These are phyloP conservation scores for fruit fly (Drosophila melanogaster) DNA, from an alignment of 1,140 invertebrate genomes.

Conservation along the genomic window DNA sequence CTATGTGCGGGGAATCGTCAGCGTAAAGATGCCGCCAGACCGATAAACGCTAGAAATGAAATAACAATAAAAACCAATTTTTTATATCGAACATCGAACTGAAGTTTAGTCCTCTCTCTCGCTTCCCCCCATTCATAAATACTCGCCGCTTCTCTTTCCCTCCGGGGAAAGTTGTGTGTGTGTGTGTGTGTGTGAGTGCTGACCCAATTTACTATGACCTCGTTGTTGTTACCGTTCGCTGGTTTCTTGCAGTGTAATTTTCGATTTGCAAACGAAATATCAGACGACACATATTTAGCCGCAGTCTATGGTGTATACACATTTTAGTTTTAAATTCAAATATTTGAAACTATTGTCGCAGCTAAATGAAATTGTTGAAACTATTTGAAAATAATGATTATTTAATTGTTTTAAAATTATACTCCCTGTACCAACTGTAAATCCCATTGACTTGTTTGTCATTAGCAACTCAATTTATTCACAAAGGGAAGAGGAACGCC, in stretches of 20 bases:
- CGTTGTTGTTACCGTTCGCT: conserved; percentile 43
- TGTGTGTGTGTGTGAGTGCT: conserved; percentile 21
- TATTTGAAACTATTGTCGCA: neutral
- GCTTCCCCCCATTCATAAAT: neutral
- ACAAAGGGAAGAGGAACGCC: conserved; percentile 28
- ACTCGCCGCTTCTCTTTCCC: neutral
- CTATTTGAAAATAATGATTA: neutral
- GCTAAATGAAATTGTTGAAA: too few species aligned
- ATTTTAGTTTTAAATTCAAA: neutral
- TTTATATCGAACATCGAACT: conserved; percentile 64
- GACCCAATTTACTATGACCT: conserved; percentile 62
- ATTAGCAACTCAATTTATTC: conserved; percentile 44
- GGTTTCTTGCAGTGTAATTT: conserved; percentile 52
- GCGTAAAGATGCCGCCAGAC: conserved; percentile 75
- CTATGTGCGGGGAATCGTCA: conserved; percentile 44
- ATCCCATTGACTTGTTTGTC: conserved; percentile 1
- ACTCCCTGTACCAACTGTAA: neutral
- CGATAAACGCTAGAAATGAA: conserved; percentile 79
- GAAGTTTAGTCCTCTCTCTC: conserved; percentile 15
- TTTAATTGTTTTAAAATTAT: neutral
- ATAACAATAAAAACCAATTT: conserved; percentile 81
- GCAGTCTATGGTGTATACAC: neutral
- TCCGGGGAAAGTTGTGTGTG: conserved; percentile 40
- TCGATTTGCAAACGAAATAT: conserved; percentile 28
- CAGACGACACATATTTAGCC: conserved; percentile 14